Base-by-base conservation (phyloP, 2,797 vertebrate species). In the Petrocephalus sullivani region DNA sequence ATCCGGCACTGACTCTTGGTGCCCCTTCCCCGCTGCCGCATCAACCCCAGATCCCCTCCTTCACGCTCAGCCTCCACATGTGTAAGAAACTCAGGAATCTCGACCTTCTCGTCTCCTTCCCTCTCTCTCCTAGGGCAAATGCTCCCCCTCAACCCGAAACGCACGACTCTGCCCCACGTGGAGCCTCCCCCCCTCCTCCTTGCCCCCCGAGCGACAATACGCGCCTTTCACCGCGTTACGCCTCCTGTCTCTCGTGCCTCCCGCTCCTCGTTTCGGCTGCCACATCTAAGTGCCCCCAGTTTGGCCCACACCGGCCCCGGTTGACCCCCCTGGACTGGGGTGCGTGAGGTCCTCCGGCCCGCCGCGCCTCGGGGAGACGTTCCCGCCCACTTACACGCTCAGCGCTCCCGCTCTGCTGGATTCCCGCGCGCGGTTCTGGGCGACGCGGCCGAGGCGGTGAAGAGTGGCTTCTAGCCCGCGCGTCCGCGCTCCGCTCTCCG, bases 401-500 rank as follows among this genome's bases (percentile, higher is more conserved):
- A 86, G 1, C 56, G 90, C 91, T 91, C 57, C 92, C 90, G 88
- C 92, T 90, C 91, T 90, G 75, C 90, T 89, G 89, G 90, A 89
- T 89, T 90, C 88, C 89, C 46, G 86, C 89, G n/a, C 33, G 5
- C 90, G 90, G 87, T 93, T 91, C 58, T 88, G 89, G 89, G 93
- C 91, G 91, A 88, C 37, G 23, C 64, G 92, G 90, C 91, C 88
- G 85, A 91, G 87, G 4, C 86, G 86, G 89, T 90, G 37, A 89
- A 85, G 87, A 54, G 87, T 89, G 88, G 86, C 75, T 7, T 53
- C 85, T 86, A 1, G 46, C 46, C 86, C 33, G 51, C 37, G 56
- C 46, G 46, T 54, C 46, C 85, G 41, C 83, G 41, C 90, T 89
- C 89, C 89, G 88, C 56, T 60, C 90, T 89, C 89, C 89, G 88